These are phyloP conservation scores for Spisula subtruncata DNA, from an alignment of 2,888 invertebrate species.

Conservation along the genomic window DNA sequence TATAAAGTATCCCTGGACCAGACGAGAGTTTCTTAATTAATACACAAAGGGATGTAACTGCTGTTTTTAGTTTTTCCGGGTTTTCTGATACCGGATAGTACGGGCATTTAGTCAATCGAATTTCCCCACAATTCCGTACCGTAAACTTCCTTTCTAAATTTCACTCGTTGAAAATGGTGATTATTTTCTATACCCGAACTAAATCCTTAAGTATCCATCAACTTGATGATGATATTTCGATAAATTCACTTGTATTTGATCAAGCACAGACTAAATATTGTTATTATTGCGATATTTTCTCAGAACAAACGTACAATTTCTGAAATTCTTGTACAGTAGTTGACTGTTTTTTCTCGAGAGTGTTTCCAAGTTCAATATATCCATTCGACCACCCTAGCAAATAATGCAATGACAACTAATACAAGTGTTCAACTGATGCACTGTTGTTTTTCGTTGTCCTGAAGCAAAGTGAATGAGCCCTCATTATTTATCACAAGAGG, in stretches of 20 bases:
- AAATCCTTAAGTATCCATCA: slow-evolving; percentile 25
- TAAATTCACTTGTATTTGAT: neutral
- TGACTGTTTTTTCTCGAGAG: too few species aligned
- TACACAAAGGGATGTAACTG: too few species aligned
- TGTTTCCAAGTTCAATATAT: too few species aligned
- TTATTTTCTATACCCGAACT: neutral
- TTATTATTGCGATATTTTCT: neutral
- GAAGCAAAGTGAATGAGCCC: too few species aligned
- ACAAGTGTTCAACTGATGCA: too few species aligned
- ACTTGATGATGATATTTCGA: neutral
- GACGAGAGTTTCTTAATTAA: too few species aligned
- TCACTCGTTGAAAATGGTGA: slow-evolving; percentile 50
- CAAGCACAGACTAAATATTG: neutral
- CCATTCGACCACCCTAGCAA: too few species aligned
- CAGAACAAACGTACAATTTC: neutral
- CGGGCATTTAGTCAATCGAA: neutral
- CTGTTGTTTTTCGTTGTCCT: too few species aligned
- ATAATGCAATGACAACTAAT: too few species aligned
- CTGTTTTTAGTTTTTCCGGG: too few species aligned
- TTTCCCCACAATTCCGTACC: slow-evolving; percentile 50
- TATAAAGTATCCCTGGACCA: too few species aligned
- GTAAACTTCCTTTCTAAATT: slow-evolving; percentile 61
- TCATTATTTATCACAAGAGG: too few species aligned
- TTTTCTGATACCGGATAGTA: neutral
- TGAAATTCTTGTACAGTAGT: neutral